A percentile compares a stretch with the other conserved stretches of the same genome.
Evolutionary conservation across 2,888 invertebrate genomes (phyloP).

Genomic region (Ichneumoninae sp.): DNA sequence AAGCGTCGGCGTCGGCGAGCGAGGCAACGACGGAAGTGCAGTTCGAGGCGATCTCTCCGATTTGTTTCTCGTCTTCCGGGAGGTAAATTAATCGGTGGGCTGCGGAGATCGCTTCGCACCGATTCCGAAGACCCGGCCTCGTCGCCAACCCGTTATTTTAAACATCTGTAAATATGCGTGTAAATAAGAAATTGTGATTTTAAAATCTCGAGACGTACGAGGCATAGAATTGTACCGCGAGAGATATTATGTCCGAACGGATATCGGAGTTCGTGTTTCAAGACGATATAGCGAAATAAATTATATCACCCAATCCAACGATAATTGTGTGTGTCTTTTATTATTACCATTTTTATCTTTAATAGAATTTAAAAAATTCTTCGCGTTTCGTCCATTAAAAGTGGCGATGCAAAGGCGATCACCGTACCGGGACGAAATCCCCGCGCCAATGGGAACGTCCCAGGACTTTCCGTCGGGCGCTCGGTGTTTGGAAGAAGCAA

Average conservation of each 20-base stretch:
- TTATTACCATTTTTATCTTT: background rate
- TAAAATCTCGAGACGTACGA: constrained; percentile 69
- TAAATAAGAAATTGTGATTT: constrained; percentile 82
- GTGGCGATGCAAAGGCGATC: background rate
- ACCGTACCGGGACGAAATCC: constrained; percentile 19
- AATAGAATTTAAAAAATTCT: background rate
- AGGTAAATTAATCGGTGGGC: constrained; percentile 23
- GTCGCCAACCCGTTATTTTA: constrained; percentile 43
- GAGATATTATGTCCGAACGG: constrained; percentile 73
- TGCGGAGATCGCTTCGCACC: constrained; percentile 37
- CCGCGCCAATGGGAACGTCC: constrained; percentile 51
- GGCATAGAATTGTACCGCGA: constrained; percentile 76
- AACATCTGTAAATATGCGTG: constrained; percentile 74
- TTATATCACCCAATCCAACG: constrained; percentile 77
- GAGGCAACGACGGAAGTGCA: constrained; percentile 32
- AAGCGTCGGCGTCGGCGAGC: constrained; percentile 57
- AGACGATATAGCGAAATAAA: constrained; percentile 82
- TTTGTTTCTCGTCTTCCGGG: background rate
- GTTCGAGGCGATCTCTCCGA: constrained; percentile 46
- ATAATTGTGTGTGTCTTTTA: constrained; percentile 40
- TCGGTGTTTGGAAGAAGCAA: constrained; percentile 46
- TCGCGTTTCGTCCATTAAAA: background rate
- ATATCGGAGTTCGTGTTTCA: constrained; percentile 82
- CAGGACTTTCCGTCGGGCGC: background rate
- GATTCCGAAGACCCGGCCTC: constrained; percentile 17